Base-by-base conservation (phyloP, 2,797 vertebrate genomes). In the Trichosurus vulpecula region DNA sequence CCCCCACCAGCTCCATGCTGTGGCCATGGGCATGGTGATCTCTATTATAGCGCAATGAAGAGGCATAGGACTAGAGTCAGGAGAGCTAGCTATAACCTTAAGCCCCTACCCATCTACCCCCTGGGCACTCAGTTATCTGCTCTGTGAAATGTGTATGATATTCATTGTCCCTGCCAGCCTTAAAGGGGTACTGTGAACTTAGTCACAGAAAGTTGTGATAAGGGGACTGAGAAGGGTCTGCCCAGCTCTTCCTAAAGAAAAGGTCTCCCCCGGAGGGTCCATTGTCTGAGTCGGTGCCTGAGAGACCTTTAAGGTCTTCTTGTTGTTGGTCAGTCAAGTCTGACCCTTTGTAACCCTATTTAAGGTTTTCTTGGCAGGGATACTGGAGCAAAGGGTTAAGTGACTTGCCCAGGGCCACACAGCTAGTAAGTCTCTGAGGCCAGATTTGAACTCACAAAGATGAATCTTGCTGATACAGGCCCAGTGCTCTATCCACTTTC, bases 331-430 rank as follows among this genome's bases (percentile, higher is more conserved):
- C 2, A 41, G n/a, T 74, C 6, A 41, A 25, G 6, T 74, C n/a
- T 74, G 66, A 74, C 66, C n/a, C 16, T 74, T 41, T 74, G n/a
- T 41, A 66, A 74, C n/a, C 5, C 2, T 41, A 74, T 74, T 47
- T 74, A 25, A n/a, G 22, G 16, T 41, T 74, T 74, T 58, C 91
- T 93, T 95, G 90, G 90, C 66, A 55, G 89, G 90, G 51, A 96
- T 91, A 94, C 61, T 0, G 52, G 96, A 93, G 87, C 30, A 93
- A 52, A 93, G 90, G 66, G 56, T 81, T 74, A 52, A 91, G 4
- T 5, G 14, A 55, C 13, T 52, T 54, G 52, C 16, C 52, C 58
- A 61, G 22, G 25, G 5, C 53, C 91, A 58, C 61, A 13, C 51
- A 30, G 25, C 25, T 11, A 41, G n/a, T 16, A 16, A 0, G 1